These are phyloP conservation scores for Neodiprion lecontei DNA, from an alignment of 1,140 invertebrate genomes.

Conservation along the genomic window DNA sequence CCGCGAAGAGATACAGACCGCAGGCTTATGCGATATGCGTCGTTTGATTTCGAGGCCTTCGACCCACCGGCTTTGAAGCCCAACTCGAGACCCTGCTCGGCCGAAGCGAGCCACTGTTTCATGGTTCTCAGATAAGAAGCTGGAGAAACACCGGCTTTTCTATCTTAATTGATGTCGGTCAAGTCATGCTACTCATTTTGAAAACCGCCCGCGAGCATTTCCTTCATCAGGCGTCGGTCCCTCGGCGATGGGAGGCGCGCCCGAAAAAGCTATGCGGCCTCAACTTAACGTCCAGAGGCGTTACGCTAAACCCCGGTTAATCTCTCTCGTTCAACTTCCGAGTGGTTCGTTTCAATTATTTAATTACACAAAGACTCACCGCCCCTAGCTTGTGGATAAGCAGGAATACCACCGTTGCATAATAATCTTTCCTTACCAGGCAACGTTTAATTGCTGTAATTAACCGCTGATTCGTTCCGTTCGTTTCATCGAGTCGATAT, in stretches of 20 bases:
- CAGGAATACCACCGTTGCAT: not conserved
- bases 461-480: not conserved
- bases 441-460: not conserved
- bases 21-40: not conserved
- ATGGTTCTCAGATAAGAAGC: not conserved
- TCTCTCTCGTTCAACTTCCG: not conserved
- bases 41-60: not conserved
- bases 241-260: too few species aligned
- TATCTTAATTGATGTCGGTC: not conserved
- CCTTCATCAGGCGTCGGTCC: too few species aligned
- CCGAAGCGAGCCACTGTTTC: not conserved
- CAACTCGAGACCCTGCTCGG: not conserved
- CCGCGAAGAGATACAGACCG: not conserved
- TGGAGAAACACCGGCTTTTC: not conserved
- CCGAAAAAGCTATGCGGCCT: too few species aligned
- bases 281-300: too few species aligned
- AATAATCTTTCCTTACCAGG: not conserved
- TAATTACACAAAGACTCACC: not conserved
- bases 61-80: not conserved
- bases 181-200: too few species aligned
- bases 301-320: not conserved
- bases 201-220: too few species aligned
- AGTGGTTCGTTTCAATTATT: conserved; percentile 5
- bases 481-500: not conserved
- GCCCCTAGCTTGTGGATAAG: not conserved